Conservation (phyloP, 2,888 invertebrate genomes). For the Choreutis nemorana region DNA sequence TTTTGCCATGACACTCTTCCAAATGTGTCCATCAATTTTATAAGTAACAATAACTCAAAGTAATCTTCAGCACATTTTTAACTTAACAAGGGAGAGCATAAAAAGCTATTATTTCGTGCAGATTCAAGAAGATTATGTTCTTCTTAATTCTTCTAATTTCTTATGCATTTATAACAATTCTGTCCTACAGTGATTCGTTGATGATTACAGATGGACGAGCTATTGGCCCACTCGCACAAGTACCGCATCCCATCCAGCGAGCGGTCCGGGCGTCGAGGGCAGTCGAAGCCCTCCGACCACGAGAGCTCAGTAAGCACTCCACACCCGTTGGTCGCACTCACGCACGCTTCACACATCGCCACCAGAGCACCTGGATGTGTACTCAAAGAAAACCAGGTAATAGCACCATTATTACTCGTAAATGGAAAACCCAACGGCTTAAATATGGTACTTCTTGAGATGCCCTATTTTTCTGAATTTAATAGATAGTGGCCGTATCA, state of each 20-base stretch:
- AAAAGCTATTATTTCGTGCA: too few species aligned
- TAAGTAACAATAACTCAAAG: too few species aligned
- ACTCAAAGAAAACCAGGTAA: conserved; percentile 23
- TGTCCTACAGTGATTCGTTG: too few species aligned
- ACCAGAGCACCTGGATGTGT: conserved; percentile 48
- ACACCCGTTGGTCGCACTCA: conserved; percentile 41
- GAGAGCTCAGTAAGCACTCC: conserved; percentile 28
- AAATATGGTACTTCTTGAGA: too few species aligned
- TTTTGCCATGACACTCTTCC: not conserved
- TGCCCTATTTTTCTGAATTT: too few species aligned
- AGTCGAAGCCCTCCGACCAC: conserved; percentile 28
- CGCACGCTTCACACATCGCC: conserved; percentile 47
- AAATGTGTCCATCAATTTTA: too few species aligned
- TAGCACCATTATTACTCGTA: too few species aligned
- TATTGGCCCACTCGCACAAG: conserved; percentile 51
- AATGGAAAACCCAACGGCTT: too few species aligned
- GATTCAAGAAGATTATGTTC: too few species aligned
- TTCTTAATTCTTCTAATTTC: too few species aligned
- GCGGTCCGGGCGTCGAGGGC: conserved; percentile 33
- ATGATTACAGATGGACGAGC: conserved; percentile 54
- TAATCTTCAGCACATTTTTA: too few species aligned
- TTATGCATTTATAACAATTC: not conserved
- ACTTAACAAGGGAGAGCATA: not conserved
- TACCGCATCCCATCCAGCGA: conserved; percentile 46
- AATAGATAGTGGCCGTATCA: too few species aligned